Percentiles rank a stretch among this genome's conserved stretches.
Evolutionary conservation across 2,888 invertebrate genomes (phyloP).

Genomic region (Galeruca laticollis): DNA sequence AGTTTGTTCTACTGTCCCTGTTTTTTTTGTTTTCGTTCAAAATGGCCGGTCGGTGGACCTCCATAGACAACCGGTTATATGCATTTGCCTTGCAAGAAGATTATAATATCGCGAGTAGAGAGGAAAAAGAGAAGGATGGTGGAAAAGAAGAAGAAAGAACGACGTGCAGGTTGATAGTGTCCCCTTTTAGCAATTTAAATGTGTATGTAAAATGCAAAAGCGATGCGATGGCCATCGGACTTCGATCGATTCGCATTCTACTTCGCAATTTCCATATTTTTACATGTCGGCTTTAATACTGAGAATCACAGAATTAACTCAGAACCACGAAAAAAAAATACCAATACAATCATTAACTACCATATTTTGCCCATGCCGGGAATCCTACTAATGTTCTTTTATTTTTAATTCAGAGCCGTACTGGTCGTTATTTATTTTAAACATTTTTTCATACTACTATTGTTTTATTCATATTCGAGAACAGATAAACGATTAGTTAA

Average conservation of each 20-base stretch:
- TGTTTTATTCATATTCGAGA: no score
- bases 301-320: slow-evolving; percentile 38
- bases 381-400: slow-evolving; percentile 2
- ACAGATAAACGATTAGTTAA: no score
- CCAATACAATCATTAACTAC: slow-evolving; percentile 35
- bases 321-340: slow-evolving; percentile 21
- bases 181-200: slow-evolving; percentile 69
- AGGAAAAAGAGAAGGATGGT: slow-evolving; percentile 49
- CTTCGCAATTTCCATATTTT: slow-evolving; percentile 62
- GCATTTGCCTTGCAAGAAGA: slow-evolving; percentile 66
- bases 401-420: slow-evolving; percentile 9
- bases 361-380: slow-evolving; percentile 34
- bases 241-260: slow-evolving; percentile 30
- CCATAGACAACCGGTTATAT: slow-evolving; percentile 64
- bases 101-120: slow-evolving; percentile 63
- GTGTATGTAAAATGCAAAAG: slow-evolving; percentile 66
- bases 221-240: slow-evolving; percentile 58
- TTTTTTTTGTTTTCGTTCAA: slow-evolving; percentile 48
- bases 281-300: slow-evolving; percentile 56
- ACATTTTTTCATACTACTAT: not conserved
- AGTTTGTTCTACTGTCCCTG: slow-evolving; percentile 1
- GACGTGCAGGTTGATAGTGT: slow-evolving; percentile 65
- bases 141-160: slow-evolving; percentile 49
- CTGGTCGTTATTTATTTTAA: not conserved
- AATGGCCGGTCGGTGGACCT: slow-evolving; percentile 62